Base-by-base conservation (phyloP, 2,113 vertebrate species). In the Eidolon helvum region DNA sequence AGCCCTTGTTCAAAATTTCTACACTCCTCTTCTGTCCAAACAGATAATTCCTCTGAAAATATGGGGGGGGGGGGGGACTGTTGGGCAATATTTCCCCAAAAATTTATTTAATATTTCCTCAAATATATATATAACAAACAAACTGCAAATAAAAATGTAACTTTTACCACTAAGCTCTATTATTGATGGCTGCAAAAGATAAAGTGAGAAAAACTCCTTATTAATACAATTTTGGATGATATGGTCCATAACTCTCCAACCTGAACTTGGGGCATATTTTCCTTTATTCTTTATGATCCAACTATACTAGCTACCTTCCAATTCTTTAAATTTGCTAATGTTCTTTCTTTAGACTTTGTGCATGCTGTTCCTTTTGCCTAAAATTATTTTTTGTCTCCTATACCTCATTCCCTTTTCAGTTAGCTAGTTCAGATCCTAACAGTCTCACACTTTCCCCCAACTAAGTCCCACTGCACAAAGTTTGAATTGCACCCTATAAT, bases 1-100 rank as follows among this genome's bases (percentile, higher is more conserved):
- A 99, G 98, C 66, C 99, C 99, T 99, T 99, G 99, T 79, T 99
- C 99, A 98, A 99, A 99, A 98, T 99, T 99, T 98, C 99, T 99
- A 98, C 99, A 99, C 96, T 99, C 99, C 97, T 99, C 99, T 94
- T 99, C 99, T 55, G 99, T 99, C 99, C 99, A 99, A 77, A 99
- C 99, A 88, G 99, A 99, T 12, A 99, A 98, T 92, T 99, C 99
- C 98, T 99, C 99, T 99, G 97, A 0, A 85, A 93, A 92, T 97
- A 94, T 12, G 50, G 16, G n/a, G n/a, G n/a, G n/a, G n/a, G n/a
- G n/a, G n/a, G n/a, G 57, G 28, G 7, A 19, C 50, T 71, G 28
- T 95, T 88, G 91, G 57, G 50, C 38, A 94, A 69, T 90, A 90
- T 75, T 82, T 18, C 5, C 38, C 71, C 45, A 90, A n/a, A n/a